Conservation (phyloP, 2,888 invertebrate genomes). For the Gibbula magus region DNA sequence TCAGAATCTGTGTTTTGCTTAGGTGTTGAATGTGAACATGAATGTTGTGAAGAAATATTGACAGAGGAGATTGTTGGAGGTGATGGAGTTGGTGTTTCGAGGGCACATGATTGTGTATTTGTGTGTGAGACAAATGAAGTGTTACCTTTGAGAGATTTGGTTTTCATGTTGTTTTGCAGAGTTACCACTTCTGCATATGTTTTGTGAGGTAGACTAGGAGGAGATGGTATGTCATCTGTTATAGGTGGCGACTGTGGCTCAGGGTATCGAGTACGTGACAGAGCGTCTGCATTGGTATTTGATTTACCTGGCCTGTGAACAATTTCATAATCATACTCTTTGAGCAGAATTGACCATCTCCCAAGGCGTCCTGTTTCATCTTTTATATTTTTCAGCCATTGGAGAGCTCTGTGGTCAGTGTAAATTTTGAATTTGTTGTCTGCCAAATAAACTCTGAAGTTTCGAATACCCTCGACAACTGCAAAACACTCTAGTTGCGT, state of each 20-base stretch:
- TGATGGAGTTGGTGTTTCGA: not conserved
- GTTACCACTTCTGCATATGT: not conserved
- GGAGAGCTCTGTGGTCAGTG: not conserved
- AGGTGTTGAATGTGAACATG: not conserved
- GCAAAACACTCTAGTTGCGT: constrained; percentile 34
- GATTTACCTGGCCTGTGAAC: not conserved
- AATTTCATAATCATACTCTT: constrained; percentile 30
- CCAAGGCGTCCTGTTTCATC: constrained; percentile 22
- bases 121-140: not conserved
- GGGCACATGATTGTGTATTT: not conserved
- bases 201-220: not conserved
- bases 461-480: constrained; percentile 29
- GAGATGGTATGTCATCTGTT: not conserved
- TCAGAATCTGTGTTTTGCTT: not conserved
- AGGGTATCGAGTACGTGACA: not conserved
- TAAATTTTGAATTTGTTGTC: constrained; percentile 14
- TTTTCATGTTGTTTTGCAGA: not conserved
- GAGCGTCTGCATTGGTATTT: not conserved
- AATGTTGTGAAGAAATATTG: not conserved
- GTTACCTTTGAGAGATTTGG: not conserved
- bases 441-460: constrained; percentile 30
- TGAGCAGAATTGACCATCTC: constrained; percentile 39
- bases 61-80: not conserved
- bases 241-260: not conserved
- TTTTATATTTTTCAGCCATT: not conserved